Base-by-base conservation (phyloP, 2,797 vertebrate species). In the Adelosebastes latens region DNA sequence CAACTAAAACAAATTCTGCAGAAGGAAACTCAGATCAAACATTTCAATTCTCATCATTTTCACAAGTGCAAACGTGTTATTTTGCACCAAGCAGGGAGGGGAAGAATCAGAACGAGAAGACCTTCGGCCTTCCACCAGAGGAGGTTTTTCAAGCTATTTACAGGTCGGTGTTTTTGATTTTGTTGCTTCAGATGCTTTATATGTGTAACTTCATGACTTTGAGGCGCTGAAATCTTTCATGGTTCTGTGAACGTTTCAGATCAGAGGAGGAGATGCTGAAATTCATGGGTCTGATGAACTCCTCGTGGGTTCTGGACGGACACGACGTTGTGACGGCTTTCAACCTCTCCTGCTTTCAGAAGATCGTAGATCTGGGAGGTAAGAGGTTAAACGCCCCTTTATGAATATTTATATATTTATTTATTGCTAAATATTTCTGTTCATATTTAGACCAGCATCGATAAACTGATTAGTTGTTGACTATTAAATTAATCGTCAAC, bases 241-340 rank as follows among this genome's bases (percentile, higher is more conserved):
- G 14, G 24, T 22, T 63, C 10, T 72, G 13, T 27, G 55, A 66
- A 13, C 8, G 4, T 2, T 1, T 0, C 85, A 96, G 96, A 29
- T 95, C 95, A 1, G 95, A 96, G 60, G 94, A 95, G 72, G 94
- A 96, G 90, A 95, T 91, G 94, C 81, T 95, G 68, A 96, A 95
- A 20, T 96, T 96, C 73, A 95, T 96, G 95, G 88, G 93, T 61
- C 76, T 96, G 82, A 96, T 96, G 96, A 94, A 96, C 85, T 94
- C 92, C 2, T 89, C 92, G 0, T 96, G 95, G 96, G 80, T 91
- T 52, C 93, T 96, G 0, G 95, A 96, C 4, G 94, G 94, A 74
- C 95, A 92, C 53, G 94, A 95, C 62, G 72, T 96, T 1, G 94
- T 86, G 39, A 96, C 94, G 0, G 95, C 95, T 1, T 95, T 96